These are phyloP conservation scores for Pelochelys cantorii DNA, from an alignment of 2,797 vertebrate genomes.

Conservation along the genomic window DNA sequence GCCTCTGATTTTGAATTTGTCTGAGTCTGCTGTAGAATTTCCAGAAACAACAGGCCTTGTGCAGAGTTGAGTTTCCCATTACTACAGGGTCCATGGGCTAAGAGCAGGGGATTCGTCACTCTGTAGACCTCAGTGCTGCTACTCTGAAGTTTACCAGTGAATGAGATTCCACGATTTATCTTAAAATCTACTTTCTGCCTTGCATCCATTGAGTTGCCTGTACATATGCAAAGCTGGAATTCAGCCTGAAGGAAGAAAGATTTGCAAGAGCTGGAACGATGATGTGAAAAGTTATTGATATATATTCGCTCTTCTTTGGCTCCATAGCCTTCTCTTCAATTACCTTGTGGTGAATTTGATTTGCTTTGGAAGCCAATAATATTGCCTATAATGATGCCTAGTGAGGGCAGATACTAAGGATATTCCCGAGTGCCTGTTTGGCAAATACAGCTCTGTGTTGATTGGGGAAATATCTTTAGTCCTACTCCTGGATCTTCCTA, in stretches of 20 bases:
- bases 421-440: background rate
- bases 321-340: background rate
- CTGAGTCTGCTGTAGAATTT: background rate
- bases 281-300: background rate
- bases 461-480: background rate
- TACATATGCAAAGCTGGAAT: background rate
- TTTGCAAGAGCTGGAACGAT: fast-evolving
- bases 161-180: background rate
- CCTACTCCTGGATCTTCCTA: fast-evolving
- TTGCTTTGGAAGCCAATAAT: background rate
- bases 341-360: background rate
- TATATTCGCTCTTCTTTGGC: fast-evolving
- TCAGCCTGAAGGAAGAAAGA: fast-evolving
- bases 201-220: background rate
- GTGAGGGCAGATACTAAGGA: background rate
- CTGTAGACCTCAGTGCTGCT: background rate
- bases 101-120: background rate
- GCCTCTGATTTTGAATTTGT: background rate
- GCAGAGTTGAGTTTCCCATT: background rate
- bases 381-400: fast-evolving
- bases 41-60: background rate
- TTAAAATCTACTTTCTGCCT: background rate
- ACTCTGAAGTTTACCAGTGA: background rate
- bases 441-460: fast-evolving
- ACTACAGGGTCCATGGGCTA: background rate